A percentile compares a stretch with the other conserved stretches of the same genome.
Evolutionary conservation across 2,797 vertebrate genomes (phyloP).

Genomic region (Mallotus villosus): DNA sequence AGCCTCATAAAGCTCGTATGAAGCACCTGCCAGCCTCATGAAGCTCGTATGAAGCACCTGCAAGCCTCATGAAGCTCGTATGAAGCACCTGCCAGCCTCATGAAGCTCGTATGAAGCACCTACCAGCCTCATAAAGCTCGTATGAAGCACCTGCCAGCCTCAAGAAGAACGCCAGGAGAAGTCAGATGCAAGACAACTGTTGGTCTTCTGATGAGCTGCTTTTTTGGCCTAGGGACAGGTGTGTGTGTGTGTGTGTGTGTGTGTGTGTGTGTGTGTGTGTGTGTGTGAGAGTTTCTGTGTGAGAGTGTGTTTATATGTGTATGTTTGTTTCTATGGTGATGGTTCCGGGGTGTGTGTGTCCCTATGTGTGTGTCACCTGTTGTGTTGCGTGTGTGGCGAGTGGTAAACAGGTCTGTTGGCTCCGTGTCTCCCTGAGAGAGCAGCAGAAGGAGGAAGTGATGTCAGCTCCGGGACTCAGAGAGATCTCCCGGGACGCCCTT

Average conservation of each 20-base stretch:
- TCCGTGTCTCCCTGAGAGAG: too few relatives aligned
- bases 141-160: too few relatives aligned
- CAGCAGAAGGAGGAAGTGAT: too few relatives aligned
- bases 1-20: too few relatives aligned
- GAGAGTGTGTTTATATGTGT: not conserved
- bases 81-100: too few relatives aligned
- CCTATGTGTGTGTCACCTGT: not conserved
- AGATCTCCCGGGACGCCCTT: too few relatives aligned
- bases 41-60: too few relatives aligned
- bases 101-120: not conserved
- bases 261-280: not conserved
- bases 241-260: not conserved
- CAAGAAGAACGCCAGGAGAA: conserved; percentile 30
- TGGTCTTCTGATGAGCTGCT: conserved; percentile 44
- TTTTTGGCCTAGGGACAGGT: conserved; percentile 51
- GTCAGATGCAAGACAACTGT: conserved; percentile 29
- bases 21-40: too few relatives aligned
- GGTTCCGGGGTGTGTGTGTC: not conserved
- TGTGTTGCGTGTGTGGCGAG: conserved; percentile 47
- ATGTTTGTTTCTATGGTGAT: conserved; percentile 24
- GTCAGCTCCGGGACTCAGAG: too few relatives aligned
- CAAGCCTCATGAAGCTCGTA: too few relatives aligned
- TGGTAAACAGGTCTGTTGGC: conserved; percentile 40
- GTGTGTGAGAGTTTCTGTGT: not conserved
- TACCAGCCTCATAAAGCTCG: not conserved